Base-by-base conservation (phyloP, 2,888 invertebrate genomes). In the Drosophila mulleri region DNA sequence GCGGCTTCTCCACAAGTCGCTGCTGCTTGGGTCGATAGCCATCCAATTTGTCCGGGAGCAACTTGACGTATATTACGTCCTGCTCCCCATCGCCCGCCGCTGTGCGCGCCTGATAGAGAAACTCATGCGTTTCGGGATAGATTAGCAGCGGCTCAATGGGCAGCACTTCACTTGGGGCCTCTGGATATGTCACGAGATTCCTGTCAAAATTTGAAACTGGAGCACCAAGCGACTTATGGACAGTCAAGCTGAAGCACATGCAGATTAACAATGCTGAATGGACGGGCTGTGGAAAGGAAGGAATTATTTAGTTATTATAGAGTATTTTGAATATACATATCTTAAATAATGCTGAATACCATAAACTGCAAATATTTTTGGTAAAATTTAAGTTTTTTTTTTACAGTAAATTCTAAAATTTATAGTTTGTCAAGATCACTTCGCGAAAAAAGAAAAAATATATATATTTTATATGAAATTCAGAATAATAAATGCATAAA, bases 11-110 rank as follows among this genome's bases (percentile, higher is more conserved):
- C 16, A 75, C 54, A 0, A 79, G 65, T n/a, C 73, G 67, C 4
- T 78, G 75, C 37, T 82, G 83, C 63, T 83, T 87, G 18, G 91
- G 92, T 0, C 86, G 83, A 68, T 92, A 92, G n/a, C 81, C 87
- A 18, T 70, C 76, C 35, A 71, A 60, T 11, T 80, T 87, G 37
- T 72, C 79, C 60, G 85, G 75, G 45, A 91, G 71, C 32, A 92
- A 66, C 63, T 91, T 90, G 4, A 92, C 89, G 26, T 89, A 91
- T 50, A 92, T 91, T 14, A 92, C 84, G 23, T 87, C 83, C 47
- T 70, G 70, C 8, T 91, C 84, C 1, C 60, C 79, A 37, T 80
- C 77, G 0, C 80, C 78, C 0, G 60, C 65, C 7, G 84, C 41
- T 1, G 83, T 82, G 37, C 89, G 82, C 6, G 82, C 88, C 64